Evolutionary conservation across 2,113 vertebrate species (phyloP), one percentile per base, ranked within the genome.

Genomic region (Festucalex cinctus): DNA sequence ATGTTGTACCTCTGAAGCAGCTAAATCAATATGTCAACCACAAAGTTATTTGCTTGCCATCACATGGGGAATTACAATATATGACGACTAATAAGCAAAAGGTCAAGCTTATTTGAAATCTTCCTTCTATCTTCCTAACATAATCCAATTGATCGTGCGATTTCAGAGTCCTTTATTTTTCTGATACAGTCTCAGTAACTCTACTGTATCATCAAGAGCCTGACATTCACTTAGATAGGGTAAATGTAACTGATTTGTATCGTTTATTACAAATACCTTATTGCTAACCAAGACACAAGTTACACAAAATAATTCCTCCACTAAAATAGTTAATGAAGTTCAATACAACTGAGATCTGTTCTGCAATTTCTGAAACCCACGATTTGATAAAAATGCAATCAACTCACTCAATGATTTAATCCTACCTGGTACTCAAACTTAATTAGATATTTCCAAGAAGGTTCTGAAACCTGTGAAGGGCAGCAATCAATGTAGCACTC

Each of bases 381-480:
- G 19, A n/a, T 60, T 36, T 36, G 19, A 37, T 36, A 35, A 59
- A 37, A 36, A 19, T 10, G 17, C 16, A 32, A 57, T 26, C 24
- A 58, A 35, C 26, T 37, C 57, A 20, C 57, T 60, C 19, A 9
- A 4, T 60, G 19, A 60, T 56, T 56, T 28, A 6, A 17, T 56
- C 14, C 14, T 14, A 68, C 44, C 65, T 73, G 75, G 39, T 24
- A 8, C 8, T 61, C 56, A 63, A 66, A 69, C 61, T 63, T 10
- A n/a, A 60, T 12, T 19, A 54, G 53, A 49, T 56, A 7, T 8
- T 75, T 70, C 62, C 68, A 73, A 43, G 20, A 63, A 14, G 22
- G 58, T 67, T 69, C 37, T 19, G 63, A 53, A 66, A 69, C 65
- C 28, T 36, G 28, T 26, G 37, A 19, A 9, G 24, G 75, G 79